Evolutionary conservation across 2,113 vertebrate species (phyloP), one percentile per base, ranked within the genome.

Genomic region (Tetrax tetrax): DNA sequence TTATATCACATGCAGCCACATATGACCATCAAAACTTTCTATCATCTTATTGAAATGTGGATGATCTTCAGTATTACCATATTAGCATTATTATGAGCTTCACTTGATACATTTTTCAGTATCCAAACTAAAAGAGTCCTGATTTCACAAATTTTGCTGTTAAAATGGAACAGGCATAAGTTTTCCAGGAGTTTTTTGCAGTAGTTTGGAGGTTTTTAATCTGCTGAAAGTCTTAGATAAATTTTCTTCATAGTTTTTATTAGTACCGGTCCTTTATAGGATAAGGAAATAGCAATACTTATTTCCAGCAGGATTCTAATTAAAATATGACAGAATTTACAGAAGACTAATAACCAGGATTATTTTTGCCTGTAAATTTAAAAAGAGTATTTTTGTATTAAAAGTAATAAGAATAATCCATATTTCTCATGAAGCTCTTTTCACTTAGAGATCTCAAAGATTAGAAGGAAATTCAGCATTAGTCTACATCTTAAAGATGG

Each of bases 281-380:
- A 51, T 50, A 90, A 88, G 37, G 66, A 95, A 91, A 90, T 48
- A 93, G n/a, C 31, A 64, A 29, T 50, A 88, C 75, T 65, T 11
- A 60, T 92, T 89, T 92, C 53, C 87, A 94, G 53, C 77, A 95
- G 69, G 35, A 85, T 63, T 93, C 66, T 74, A 85, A 96, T 96
- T 96, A 95, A 80, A 95, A 95, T 80, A 61, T 37, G 69, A 90
- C 80, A 95, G 69, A 83, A 90, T 89, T 93, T 94, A 86, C 56
- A 89, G 50, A 76, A 41, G 22, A 82, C 21, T 89, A 93, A 94
- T 79, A 92, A 89, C 48, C 24, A 83, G 48, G 71, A 93, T 81
- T 95, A 90, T 65, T 89, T 94, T 53, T 65, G 72, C 61, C 68
- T 45, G 60, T 38, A 91, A 90, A 71, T 84, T 90, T 84, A n/a